phyloP scores from a whole-genome alignment of 2,797 vertebrate species.

The Pangasius djambal region DNA sequence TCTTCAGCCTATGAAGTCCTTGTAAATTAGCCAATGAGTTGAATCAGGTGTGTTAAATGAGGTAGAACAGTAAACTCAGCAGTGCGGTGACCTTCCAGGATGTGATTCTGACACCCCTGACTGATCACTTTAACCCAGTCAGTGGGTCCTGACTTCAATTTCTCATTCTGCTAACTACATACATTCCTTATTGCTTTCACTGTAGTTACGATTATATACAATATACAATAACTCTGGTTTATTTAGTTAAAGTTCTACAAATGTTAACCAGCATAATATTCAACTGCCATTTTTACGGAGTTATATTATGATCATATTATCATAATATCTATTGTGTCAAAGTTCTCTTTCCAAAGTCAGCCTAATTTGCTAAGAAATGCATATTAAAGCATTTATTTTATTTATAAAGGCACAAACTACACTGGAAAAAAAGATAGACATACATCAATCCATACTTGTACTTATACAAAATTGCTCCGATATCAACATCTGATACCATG shows the following conservation, averaged over 20 bases:
- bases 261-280: neutral
- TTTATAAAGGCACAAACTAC: neutral
- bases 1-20: neutral
- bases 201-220: neutral
- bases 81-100: conserved; percentile 22
- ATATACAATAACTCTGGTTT: neutral
- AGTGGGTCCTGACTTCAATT: neutral
- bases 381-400: neutral
- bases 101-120: neutral
- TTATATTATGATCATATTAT: neutral
- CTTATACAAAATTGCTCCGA: neutral
- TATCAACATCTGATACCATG: neutral
- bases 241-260: neutral
- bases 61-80: conserved; percentile 13
- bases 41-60: conserved; percentile 2
- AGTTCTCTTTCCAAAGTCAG: neutral
- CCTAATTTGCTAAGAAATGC: neutral
- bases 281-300: neutral
- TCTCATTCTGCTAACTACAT: neutral
- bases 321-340: neutral
- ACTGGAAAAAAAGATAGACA: neutral
- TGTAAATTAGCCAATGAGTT: conserved; percentile 1
- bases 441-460: neutral
- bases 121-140: conserved; percentile 4
- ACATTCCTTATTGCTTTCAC: neutral